Conservation (phyloP, 2,888 invertebrate genomes). For the Gerosis bhagava region DNA sequence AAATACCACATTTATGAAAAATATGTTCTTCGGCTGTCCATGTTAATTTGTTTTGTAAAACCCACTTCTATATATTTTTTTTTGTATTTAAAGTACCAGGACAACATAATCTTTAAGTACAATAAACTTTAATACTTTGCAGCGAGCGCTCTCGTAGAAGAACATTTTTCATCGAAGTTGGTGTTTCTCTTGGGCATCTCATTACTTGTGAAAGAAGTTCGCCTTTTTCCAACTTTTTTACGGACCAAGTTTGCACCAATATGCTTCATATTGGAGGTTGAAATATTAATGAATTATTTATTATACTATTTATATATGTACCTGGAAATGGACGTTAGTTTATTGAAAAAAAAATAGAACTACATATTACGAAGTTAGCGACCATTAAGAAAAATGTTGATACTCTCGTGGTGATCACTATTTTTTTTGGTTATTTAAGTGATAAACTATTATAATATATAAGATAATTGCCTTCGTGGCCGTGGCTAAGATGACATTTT, state of each 20-base stretch:
- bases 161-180: constrained; percentile 46
- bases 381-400: no score
- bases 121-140: constrained; percentile 10
- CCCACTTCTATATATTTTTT: no score
- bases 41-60: neutral
- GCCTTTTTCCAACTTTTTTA: constrained; percentile 37
- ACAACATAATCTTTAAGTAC: neutral
- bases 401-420: no score
- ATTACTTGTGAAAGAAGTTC: constrained; percentile 42
- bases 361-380: no score
- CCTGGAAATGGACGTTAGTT: no score
- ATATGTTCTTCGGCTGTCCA: no score
- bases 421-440: no score
- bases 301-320: neutral
- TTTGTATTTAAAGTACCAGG: constrained; percentile 1
- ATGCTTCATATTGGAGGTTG: constrained; percentile 42
- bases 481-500: no score
- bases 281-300: neutral
- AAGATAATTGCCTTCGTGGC: no score
- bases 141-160: constrained; percentile 20
- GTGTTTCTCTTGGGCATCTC: constrained; percentile 46
- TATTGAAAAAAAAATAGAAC: no score
- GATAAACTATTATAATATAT: no score
- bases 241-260: constrained; percentile 27
- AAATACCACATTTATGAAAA: no score